Conservation (phyloP, 2,797 vertebrate genomes). For the Danio kyathit region DNA sequence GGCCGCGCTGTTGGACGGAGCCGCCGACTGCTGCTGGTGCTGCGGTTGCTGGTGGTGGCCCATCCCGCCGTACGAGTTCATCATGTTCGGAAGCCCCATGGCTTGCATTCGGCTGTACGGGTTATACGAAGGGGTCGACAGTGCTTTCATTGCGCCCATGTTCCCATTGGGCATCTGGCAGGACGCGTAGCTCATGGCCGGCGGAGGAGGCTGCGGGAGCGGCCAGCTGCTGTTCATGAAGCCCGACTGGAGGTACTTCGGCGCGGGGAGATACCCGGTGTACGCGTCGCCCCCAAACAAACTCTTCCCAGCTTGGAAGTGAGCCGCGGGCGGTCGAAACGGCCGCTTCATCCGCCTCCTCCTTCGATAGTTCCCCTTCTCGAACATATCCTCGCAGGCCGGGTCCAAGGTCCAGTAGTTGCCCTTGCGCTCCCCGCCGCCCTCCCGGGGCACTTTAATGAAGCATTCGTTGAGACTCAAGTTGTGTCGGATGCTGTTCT, state of each 20-base stretch:
- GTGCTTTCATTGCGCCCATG: constrained; percentile 89
- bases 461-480: constrained; percentile 95
- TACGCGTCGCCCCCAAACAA: constrained; percentile 92
- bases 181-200: constrained; percentile 90
- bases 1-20: constrained; percentile 85
- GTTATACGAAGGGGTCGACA: constrained; percentile 89
- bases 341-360: constrained; percentile 96
- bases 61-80: constrained; percentile 98
- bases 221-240: constrained; percentile 98
- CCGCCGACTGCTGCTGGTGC: constrained; percentile 87
- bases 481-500: constrained; percentile 96
- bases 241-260: constrained; percentile 96
- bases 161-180: constrained; percentile 93
- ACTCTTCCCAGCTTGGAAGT: constrained; percentile 93
- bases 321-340: constrained; percentile 93
- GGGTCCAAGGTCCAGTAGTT: constrained; percentile 99
- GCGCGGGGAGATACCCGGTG: constrained; percentile 89
- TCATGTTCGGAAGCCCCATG: constrained; percentile 93
- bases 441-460: constrained; percentile 97
- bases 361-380: constrained; percentile 97
- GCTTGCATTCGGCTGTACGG: constrained; percentile 94
- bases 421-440: constrained; percentile 96
- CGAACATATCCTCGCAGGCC: constrained; percentile 99
- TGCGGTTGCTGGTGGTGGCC: constrained; percentile 89
- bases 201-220: constrained; percentile 88